Evolutionary conservation across 2,797 vertebrate genomes (phyloP).

Genomic region (Argya squamiceps): DNA sequence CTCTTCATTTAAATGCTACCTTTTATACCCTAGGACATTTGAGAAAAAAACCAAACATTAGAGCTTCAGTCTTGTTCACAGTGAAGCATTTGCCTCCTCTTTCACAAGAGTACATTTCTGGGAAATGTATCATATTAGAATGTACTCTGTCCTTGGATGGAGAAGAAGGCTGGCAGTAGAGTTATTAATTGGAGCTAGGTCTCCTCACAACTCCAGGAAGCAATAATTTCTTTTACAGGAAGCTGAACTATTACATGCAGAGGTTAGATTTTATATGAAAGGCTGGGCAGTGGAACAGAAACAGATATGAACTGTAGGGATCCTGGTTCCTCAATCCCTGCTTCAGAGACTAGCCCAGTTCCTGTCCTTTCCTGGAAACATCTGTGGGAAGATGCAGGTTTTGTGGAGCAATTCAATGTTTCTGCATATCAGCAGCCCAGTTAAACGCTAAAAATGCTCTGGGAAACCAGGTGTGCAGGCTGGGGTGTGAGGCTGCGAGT

Average conservation of each 20-base stretch:
- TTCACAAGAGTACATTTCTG: neutral
- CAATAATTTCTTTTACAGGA: neutral
- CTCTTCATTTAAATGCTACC: neutral
- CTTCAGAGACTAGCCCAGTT: neutral
- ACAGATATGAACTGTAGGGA: fast-evolving
- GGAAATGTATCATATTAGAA: neutral
- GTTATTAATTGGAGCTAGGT: neutral
- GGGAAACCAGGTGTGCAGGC: neutral
- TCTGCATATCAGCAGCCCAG: neutral
- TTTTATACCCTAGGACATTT: neutral
- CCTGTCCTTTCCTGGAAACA: neutral
- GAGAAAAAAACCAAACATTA: neutral
- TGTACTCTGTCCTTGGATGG: neutral
- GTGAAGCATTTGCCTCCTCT: neutral
- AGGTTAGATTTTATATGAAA: neutral
- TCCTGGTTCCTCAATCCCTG: neutral
- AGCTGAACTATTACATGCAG: neutral
- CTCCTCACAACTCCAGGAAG: neutral
- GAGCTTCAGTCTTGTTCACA: neutral
- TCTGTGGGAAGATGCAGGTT: neutral
- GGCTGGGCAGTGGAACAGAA: neutral
- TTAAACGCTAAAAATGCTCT: neutral
- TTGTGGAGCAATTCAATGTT: neutral
- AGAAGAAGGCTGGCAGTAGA: neutral
- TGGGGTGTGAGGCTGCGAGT: fast-evolving